Conservation (phyloP, 2,888 invertebrate species). For the Pristionchus mayeri region DNA sequence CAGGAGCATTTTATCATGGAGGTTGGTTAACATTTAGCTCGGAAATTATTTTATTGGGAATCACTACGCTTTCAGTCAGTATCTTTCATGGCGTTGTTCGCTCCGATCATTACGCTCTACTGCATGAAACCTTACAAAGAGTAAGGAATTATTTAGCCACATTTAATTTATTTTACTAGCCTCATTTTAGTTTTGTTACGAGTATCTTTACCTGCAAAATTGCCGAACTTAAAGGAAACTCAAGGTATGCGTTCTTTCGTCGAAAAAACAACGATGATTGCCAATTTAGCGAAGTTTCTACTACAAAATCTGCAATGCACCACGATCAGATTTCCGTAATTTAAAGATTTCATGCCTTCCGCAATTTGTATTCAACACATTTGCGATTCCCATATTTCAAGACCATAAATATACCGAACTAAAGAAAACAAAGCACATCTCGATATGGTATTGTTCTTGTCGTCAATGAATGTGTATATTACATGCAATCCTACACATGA, state of each 20-base stretch:
- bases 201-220: background rate
- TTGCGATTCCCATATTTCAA: no score
- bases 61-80: background rate
- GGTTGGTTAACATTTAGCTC: background rate
- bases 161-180: background rate
- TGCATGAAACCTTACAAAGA: conserved; percentile 20
- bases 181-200: background rate
- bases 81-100: background rate
- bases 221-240: background rate
- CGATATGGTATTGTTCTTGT: no score
- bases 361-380: no score
- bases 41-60: background rate
- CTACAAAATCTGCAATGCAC: no score
- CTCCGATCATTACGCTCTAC: conserved; percentile 17
- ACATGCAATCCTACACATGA: no score
- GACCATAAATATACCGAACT: no score
- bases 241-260: background rate
- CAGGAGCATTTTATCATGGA: background rate
- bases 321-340: no score
- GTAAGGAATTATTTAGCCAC: background rate
- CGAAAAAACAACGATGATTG: no score
- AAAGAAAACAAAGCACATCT: no score
- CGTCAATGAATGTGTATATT: no score
- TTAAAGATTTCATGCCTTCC: no score
- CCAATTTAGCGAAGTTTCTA: no score